Conservation (phyloP, 37 sponge, comb jelly and placozoan genomes). For the Theonella swinhoei region DNA sequence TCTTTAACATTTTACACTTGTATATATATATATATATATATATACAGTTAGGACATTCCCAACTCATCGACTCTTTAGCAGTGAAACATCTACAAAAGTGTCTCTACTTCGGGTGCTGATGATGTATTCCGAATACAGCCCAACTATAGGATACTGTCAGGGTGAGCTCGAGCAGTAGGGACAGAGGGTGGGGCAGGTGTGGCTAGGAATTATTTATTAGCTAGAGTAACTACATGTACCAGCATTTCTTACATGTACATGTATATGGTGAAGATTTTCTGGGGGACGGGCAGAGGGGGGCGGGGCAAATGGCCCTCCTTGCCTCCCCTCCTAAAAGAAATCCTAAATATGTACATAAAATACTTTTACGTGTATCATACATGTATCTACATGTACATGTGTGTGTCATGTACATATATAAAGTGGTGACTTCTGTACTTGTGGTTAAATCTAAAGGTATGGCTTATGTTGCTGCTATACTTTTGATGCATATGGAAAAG, state of each 20-base stretch:
- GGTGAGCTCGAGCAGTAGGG: neutral
- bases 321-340: too few species aligned
- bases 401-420: too few species aligned
- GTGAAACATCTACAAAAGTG: neutral
- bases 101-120: conserved; percentile 3
- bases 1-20: too few species aligned
- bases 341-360: too few species aligned
- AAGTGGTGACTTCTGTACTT: too few species aligned
- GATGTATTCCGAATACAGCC: neutral
- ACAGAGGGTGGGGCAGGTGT: neutral
- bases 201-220: neutral
- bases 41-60: conserved; percentile 4
- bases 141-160: conserved; percentile 17
- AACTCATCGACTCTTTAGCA: neutral
- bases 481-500: too few species aligned
- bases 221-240: neutral
- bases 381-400: too few species aligned
- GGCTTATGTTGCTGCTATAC: too few species aligned
- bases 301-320: too few species aligned
- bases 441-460: too few species aligned
- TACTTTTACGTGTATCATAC: too few species aligned
- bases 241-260: neutral
- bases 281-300: too few species aligned
- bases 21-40: neutral
- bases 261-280: neutral